phyloP scores from a whole-genome alignment of 2,797 vertebrate species.

The Betta splendens region DNA sequence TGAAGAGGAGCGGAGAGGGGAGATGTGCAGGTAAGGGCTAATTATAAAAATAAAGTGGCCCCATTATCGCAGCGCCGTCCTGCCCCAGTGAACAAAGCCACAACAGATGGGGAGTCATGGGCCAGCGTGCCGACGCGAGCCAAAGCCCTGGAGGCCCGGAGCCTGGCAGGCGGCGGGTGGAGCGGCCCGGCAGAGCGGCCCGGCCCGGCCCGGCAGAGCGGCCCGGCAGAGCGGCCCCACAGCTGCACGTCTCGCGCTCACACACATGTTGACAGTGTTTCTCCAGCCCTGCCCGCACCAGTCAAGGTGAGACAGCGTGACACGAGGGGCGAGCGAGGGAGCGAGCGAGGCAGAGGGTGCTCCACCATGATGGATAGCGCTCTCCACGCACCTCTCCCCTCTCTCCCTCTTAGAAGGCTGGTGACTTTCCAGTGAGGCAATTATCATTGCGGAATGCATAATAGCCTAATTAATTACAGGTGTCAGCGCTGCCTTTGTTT shows the following conservation, averaged over 20 bases:
- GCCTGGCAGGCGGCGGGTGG: slow-evolving; percentile 46
- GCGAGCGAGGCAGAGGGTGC: slow-evolving; percentile 51
- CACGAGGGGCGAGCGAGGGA: slow-evolving; percentile 49
- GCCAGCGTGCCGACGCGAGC: slow-evolving; percentile 70
- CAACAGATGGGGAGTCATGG: slow-evolving; percentile 77
- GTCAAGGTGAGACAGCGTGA: slow-evolving; percentile 90
- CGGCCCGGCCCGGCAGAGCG: slow-evolving; percentile 53
- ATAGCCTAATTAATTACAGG: slow-evolving; percentile 99
- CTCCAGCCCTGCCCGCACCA: slow-evolving; percentile 68
- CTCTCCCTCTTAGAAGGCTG: slow-evolving; percentile 86
- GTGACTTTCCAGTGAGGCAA: slow-evolving; percentile 99
- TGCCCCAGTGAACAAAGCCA: slow-evolving; percentile 70
- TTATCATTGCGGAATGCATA: slow-evolving; percentile 99
- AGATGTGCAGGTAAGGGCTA: slow-evolving; percentile 69
- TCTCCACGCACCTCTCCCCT: slow-evolving; percentile 77
- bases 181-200: slow-evolving; percentile 44
- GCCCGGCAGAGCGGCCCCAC: slow-evolving; percentile 51
- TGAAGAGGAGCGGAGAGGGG: slow-evolving; percentile 53
- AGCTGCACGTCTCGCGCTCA: slow-evolving; percentile 71
- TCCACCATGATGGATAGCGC: slow-evolving; percentile 90
- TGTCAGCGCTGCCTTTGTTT: slow-evolving; percentile 96
- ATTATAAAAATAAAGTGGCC: slow-evolving; percentile 78
- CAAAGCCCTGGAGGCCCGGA: slow-evolving; percentile 62
- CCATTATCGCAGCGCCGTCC: slow-evolving; percentile 62
- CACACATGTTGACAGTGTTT: slow-evolving; percentile 79